Evolutionary conservation across 2,113 vertebrate species (phyloP), one percentile per base, ranked within the genome.

Genomic region (Galbula dea): DNA sequence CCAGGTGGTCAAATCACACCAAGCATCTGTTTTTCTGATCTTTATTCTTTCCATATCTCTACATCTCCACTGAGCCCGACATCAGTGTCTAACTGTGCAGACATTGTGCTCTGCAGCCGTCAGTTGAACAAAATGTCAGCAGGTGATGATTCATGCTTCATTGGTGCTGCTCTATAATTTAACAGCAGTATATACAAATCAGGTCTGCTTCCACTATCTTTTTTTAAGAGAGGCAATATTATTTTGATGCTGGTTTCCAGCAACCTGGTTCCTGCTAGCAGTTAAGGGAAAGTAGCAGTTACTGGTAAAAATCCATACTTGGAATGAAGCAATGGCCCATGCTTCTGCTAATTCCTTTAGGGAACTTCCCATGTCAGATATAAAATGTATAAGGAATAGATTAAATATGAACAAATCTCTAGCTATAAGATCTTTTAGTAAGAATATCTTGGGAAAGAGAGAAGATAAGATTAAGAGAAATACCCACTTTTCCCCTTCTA

Each of bases 121-220:
- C 69, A 43, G 52, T 16, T 72, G 74, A 88, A 74, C 65, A 86
- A 83, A 86, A 71, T 65, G 39, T 79, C 69, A 95, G 66, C 84
- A 94, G 92, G 83, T 96, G 88, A 93, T 52, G 18, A 73, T 90
- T 82, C 62, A 87, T 5, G 5, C 57, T 58, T 85, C 91, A 37
- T 21, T 87, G 81, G 59, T 84, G 62, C 54, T 82, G 74, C 45
- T 85, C 54, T 76, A 26, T 82, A 94, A 82, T 68, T 89, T 84
- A 84, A 79, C 74, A 91, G 45, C 62, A 45, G 45, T 45, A 41
- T 82, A 81, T 78, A 89, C 57, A 89, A 86, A 93, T 75, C 37
- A 92, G 62, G 41, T 78, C 66, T 84, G 61, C 61, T 48, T 72
- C 66, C 52, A 72, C 36, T 61, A n/a, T 10, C 52, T 65, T 45